Evolutionary conservation across 1,140 invertebrate species (phyloP), one percentile per base, ranked within the genome.

Genomic region (Apis mellifera): DNA sequence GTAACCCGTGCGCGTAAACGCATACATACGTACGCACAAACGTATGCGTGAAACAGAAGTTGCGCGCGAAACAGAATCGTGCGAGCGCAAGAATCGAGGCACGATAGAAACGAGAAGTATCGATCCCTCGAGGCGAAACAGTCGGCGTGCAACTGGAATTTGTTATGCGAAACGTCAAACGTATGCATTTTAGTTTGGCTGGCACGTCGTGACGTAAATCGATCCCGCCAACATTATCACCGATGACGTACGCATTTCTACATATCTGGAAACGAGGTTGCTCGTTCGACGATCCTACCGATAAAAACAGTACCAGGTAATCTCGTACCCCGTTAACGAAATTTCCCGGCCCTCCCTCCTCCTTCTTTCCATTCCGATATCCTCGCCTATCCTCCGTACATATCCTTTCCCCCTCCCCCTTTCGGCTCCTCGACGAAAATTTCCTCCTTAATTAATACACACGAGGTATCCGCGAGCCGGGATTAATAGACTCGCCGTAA

Each of bases 151-250:
- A 84, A 78, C 84, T 76, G 78, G 84, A 88, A 87, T 88, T 88
- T 88, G 83, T 88, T 88, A 84, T 71, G 82, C 77, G 77, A 87
- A 59, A 87, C 78, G 86, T 88, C 85, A 75, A 87, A 32, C 74
- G 86, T 50, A 26, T 59, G 71, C 32, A 32, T 32, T 26, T 32
- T 69, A 68, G 80, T 71, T 87, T 76, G 60, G 82, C 75, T 62
- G 82, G 78, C 82, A 62, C 82, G 52, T 62, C 75, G 78, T 87
- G 83, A 87, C 86, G 86, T 65, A 60, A 82, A 87, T 87, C 85
- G 85, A 84, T 88, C 72, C 48, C 78, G 62, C 64, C 76, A 73
- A 87, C 78, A 79, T 82, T 87, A 87, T 84, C 86, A 74, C 73
- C 85, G 83, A 87, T 88, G 86, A 78, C 85, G 83, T 86, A 78